Evolutionary conservation across 2,113 vertebrate species (phyloP), one percentile per base, ranked within the genome.

Genomic region (Mystacornis crossleyi): DNA sequence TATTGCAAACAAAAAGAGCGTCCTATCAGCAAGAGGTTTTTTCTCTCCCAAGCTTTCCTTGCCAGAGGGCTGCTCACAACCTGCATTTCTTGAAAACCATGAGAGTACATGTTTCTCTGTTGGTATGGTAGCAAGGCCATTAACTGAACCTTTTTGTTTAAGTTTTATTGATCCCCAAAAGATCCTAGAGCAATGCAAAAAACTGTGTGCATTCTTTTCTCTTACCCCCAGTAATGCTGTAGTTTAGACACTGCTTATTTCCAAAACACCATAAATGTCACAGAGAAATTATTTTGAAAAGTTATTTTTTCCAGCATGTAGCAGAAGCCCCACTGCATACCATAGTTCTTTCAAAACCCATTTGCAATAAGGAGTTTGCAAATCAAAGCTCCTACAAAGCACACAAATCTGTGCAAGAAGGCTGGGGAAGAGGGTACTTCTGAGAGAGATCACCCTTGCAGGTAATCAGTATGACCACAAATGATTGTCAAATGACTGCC

Each of bases 381-480:
- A 23, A 24, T 23, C 19, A 58, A 43, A 33, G 4, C n/a, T n/a
- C 34, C 36, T 55, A 18, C 28, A 65, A 73, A 87, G 36, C 21
- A 93, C 36, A 55, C 2, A 29, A 9, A 50, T 62, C 18, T 45
- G 21, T 23, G 23, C 13, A 61, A 19, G 36, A 50, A 79, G 12
- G 4, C 1, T 4, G 5, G 4, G 24, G 28, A n/a, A 61, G 4
- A 71, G 5, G 14, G 13, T 40, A 11, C 3, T 29, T 51, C 33
- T 23, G 21, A 17, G 2, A n/a, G n/a, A n/a, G n/a, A n/a, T n/a
- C n/a, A 28, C 9, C 28, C 23, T 21, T 58, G 40, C 28, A 43
- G 20, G 43, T 43, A 80, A 48, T 10, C 16, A 26, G 2, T 28
- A 8, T 38, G 29, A 36, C 14, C 18, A 8, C 10, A 77, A 64